phyloP scores from a whole-genome alignment of 2,888 invertebrate genomes.

The Baccha elongata region DNA sequence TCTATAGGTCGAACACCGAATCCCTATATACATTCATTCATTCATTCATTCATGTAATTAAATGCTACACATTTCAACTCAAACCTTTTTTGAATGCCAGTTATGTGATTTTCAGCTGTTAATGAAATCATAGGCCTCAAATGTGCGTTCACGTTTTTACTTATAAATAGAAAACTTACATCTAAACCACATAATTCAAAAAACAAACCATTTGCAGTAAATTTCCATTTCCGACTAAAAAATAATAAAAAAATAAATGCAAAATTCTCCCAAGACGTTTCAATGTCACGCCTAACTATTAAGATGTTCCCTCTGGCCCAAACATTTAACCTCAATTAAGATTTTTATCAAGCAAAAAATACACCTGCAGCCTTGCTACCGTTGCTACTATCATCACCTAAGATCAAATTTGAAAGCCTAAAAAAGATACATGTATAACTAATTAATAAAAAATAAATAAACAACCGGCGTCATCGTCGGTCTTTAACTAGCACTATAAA shows the following conservation, averaged over 20 bases:
- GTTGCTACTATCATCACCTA: conserved; percentile 52
- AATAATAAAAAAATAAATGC: not conserved
- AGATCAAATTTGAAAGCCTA: conserved; percentile 44
- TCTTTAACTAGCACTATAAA: not conserved
- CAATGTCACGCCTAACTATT: conserved; percentile 18
- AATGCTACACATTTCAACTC: too few species aligned
- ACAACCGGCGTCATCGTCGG: not conserved
- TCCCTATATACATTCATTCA: too few species aligned
- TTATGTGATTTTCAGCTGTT: too few species aligned
- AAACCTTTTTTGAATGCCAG: too few species aligned
- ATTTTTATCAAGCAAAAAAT: conserved; percentile 42
- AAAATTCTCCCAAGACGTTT: not conserved
- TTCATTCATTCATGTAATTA: too few species aligned
- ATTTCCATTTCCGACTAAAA: not conserved
- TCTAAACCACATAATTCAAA: not conserved
- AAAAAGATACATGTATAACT: conserved; percentile 8
- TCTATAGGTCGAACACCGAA: too few species aligned
- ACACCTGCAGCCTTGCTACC: conserved; percentile 33
- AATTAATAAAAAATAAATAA: conserved; percentile 6
- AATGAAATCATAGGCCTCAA: too few species aligned
- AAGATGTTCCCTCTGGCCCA: conserved; percentile 37
- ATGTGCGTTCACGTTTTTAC: too few species aligned
- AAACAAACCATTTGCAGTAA: not conserved
- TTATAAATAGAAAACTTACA: too few species aligned
- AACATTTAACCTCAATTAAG: conserved; percentile 51